These are phyloP conservation scores for Ispidina lecontei DNA, from an alignment of 2,797 vertebrate species.

Conservation along the genomic window DNA sequence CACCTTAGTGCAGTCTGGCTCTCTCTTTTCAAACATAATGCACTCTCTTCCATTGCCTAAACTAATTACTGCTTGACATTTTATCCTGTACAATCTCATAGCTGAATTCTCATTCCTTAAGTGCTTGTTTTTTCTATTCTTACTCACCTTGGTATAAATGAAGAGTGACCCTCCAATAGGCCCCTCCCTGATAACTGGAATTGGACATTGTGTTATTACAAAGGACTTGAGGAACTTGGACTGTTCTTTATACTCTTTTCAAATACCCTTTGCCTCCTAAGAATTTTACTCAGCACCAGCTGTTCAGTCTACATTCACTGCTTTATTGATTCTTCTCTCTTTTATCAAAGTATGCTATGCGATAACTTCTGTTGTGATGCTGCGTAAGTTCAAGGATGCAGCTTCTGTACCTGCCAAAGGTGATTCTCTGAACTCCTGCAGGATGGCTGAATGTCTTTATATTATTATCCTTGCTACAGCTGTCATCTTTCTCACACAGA, in stretches of 20 bases:
- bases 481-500: neutral
- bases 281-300: neutral
- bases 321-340: neutral
- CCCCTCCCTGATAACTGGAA: neutral
- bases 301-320: neutral
- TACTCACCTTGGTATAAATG: neutral
- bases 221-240: neutral
- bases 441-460: neutral
- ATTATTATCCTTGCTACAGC: neutral
- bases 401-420: neutral
- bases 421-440: neutral
- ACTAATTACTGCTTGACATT: neutral
- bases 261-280: neutral
- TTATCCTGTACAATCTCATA: neutral
- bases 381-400: neutral
- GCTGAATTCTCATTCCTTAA: neutral
- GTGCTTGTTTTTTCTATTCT: neutral
- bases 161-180: neutral
- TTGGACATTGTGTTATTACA: neutral
- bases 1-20: neutral
- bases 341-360: neutral
- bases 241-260: neutral
- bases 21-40: neutral
- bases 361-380: neutral
- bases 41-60: neutral